Percentiles rank a stretch among this genome's conserved stretches.
Conservation (phyloP, 2,888 invertebrate species). For the Agrotis puta region DNA sequence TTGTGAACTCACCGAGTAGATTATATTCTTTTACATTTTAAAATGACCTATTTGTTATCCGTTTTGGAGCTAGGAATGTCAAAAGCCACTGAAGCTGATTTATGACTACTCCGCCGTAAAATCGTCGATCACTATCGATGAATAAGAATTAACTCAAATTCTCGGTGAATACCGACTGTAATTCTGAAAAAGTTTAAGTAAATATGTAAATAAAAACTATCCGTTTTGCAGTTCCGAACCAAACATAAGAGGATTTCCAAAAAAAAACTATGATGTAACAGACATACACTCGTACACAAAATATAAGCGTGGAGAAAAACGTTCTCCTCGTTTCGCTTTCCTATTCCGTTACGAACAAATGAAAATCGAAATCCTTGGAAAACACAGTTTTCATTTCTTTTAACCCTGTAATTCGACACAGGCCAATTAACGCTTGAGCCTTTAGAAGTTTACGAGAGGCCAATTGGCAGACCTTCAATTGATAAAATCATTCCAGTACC, state of each 20-base stretch:
- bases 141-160: conserved; percentile 24
- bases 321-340: conserved; percentile 9
- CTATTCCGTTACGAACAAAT: conserved; percentile 22
- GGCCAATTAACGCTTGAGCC: conserved; percentile 53
- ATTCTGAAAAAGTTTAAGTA: neutral
- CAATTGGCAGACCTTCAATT: conserved; percentile 52
- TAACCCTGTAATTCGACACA: conserved; percentile 33
- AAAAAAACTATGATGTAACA: conserved; percentile 30
- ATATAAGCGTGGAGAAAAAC: conserved; percentile 13
- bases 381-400: conserved; percentile 42
- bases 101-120: conserved; percentile 3
- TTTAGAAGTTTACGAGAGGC: conserved; percentile 46
- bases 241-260: neutral
- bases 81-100: conserved; percentile 7
- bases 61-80: conserved; percentile 1
- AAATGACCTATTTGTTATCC: neutral
- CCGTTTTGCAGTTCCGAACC: neutral
- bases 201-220: conserved; percentile 11
- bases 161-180: neutral
- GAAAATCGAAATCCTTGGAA: conserved; percentile 37
- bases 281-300: neutral
- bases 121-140: conserved; percentile 1
- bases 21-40: conserved; percentile 2
- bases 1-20: neutral
- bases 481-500: conserved; percentile 55